These are phyloP conservation scores for Leptinotarsa haldemani DNA, from an alignment of 2,888 invertebrate genomes.

Conservation along the genomic window DNA sequence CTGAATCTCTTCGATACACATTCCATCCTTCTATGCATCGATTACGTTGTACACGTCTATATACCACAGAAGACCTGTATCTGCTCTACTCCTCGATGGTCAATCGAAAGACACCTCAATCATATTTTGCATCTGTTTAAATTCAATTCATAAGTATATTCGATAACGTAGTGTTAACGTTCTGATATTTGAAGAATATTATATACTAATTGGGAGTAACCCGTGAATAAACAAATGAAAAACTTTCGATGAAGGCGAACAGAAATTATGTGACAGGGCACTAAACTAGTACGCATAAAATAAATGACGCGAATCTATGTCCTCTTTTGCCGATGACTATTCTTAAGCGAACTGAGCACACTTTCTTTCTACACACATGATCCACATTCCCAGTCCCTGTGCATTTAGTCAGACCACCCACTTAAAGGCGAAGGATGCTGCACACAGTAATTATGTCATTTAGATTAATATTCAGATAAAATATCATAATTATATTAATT, in stretches of 20 bases:
- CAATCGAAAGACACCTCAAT: too few species aligned
- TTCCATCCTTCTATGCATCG: too few species aligned
- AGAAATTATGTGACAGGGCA: neutral
- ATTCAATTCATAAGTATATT: neutral
- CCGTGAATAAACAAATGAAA: too few species aligned
- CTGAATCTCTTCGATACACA: too few species aligned
- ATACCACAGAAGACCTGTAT: too few species aligned
- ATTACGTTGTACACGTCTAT: too few species aligned
- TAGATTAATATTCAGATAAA: slow-evolving; percentile 56
- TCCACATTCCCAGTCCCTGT: neutral
- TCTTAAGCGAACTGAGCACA: neutral
- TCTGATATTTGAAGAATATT: too few species aligned
- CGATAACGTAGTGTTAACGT: neutral
- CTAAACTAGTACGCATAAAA: neutral
- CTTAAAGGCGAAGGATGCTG: slow-evolving; percentile 41
- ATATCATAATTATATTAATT: slow-evolving; percentile 53
- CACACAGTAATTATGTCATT: slow-evolving; percentile 56
- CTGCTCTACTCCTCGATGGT: too few species aligned
- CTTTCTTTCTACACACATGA: slow-evolving; percentile 20
- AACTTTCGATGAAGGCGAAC: too few species aligned
- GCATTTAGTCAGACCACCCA: slow-evolving; percentile 47
- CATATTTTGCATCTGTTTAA: neutral
- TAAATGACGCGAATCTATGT: neutral
- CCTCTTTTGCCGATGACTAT: neutral
- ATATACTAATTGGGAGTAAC: too few species aligned